These are phyloP conservation scores for Fissipunctia ypsillon DNA, from an alignment of 2,888 invertebrate genomes.

Conservation along the genomic window DNA sequence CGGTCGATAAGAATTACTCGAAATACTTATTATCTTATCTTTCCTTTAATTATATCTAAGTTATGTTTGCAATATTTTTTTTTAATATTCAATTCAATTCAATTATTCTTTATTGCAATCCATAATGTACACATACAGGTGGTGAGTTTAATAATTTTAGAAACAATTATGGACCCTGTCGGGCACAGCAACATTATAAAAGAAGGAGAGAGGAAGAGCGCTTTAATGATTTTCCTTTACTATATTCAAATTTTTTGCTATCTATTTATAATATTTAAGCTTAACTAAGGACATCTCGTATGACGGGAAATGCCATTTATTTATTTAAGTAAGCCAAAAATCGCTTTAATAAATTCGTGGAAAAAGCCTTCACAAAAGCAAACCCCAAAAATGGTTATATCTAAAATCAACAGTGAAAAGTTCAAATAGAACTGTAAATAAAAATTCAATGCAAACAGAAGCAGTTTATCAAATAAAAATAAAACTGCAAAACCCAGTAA, in stretches of 20 bases:
- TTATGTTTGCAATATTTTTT: too few relatives aligned
- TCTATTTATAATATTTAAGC: neutral
- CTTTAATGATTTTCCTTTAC: too few relatives aligned
- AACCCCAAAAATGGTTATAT: neutral
- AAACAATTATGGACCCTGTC: too few relatives aligned
- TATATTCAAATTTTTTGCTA: too few relatives aligned
- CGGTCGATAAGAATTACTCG: neutral
- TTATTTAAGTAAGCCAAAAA: too few relatives aligned
- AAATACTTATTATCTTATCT: too few relatives aligned
- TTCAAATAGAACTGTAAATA: constrained; percentile 8
- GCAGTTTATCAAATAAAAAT: constrained; percentile 28
- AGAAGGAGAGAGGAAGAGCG: too few relatives aligned
- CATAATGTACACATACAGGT: too few relatives aligned
- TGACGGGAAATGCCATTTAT: neutral
- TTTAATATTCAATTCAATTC: neutral
- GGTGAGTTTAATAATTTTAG: too few relatives aligned
- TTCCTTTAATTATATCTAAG: neutral
- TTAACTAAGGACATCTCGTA: neutral
- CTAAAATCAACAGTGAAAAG: constrained; percentile 15
- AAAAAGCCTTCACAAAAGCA: neutral
- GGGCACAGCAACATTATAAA: too few relatives aligned
- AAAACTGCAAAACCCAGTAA: constrained; percentile 11
- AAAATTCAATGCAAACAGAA: constrained; percentile 16
- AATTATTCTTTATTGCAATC: too few relatives aligned
- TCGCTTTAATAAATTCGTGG: neutral